Evolutionary conservation across 2,797 vertebrate genomes (phyloP).

Genomic region (Pantherophis vulpinus): DNA sequence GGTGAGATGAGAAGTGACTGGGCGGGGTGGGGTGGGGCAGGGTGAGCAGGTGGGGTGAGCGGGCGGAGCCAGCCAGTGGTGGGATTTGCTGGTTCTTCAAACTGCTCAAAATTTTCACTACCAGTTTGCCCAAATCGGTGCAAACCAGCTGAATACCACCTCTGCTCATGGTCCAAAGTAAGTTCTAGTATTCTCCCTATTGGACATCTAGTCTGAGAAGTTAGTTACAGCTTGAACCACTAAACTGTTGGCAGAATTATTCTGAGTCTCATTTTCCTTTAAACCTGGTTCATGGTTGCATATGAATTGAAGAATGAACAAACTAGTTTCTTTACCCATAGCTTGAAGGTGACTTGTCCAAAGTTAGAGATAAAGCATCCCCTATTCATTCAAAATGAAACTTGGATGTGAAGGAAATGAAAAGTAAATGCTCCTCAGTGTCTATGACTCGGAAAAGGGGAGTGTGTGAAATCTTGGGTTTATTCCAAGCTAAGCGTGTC

Average conservation of each 20-base stretch:
- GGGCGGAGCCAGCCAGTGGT: no score
- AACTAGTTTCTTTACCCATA: neutral
- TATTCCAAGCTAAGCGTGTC: neutral
- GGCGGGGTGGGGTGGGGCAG: no score
- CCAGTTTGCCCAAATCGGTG: no score
- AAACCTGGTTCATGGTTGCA: neutral
- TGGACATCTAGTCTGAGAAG: neutral
- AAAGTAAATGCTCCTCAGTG: neutral
- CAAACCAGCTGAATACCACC: no score
- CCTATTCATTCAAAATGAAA: neutral
- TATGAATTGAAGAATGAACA: neutral
- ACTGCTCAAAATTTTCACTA: no score
- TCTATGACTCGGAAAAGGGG: neutral
- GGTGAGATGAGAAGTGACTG: no score
- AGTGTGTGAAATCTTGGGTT: neutral
- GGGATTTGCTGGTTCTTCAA: no score
- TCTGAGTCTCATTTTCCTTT: neutral
- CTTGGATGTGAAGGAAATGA: neutral
- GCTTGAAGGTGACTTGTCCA: neutral
- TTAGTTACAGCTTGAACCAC: neutral
- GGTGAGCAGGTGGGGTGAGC: no score
- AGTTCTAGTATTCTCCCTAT: neutral
- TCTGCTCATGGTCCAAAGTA: neutral
- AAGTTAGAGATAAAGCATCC: neutral
- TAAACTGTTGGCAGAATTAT: neutral